A percentile compares a stretch with the other conserved stretches of the same genome.
Evolutionary conservation across 1,140 invertebrate genomes (phyloP).

Genomic region (Pseudomyrmex pallidus): DNA sequence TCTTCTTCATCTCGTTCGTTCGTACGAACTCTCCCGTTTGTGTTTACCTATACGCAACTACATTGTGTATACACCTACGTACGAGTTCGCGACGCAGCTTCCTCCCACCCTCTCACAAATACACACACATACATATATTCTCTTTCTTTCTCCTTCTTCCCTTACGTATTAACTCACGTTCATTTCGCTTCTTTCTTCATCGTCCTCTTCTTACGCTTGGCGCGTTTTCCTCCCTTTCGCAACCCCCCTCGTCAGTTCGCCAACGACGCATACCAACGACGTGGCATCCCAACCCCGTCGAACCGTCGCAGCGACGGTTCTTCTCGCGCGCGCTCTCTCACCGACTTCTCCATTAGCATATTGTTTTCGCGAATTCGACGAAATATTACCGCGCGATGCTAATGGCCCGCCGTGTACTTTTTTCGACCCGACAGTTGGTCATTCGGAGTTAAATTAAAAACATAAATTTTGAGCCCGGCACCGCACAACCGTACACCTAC

Average conservation of each 20-base stretch:
- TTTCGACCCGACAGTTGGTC: conserved; percentile 82
- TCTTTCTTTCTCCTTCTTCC: conserved; percentile 37
- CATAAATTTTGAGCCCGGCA: conserved; percentile 81
- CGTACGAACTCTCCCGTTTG: neutral
- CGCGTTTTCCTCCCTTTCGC: conserved; percentile 45
- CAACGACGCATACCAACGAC: conserved; percentile 39
- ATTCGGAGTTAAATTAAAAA: conserved; percentile 85
- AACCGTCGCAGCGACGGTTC: conserved; percentile 61
- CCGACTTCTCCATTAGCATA: conserved; percentile 83
- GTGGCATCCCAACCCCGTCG: conserved; percentile 34
- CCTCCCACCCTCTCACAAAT: neutral
- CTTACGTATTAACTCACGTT: conserved; percentile 55
- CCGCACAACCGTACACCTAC: conserved; percentile 45
- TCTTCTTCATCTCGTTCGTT: neutral
- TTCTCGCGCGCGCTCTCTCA: conserved; percentile 48
- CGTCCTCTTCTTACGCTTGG: conserved; percentile 24
- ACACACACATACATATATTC: neutral
- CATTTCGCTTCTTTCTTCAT: conserved; percentile 48
- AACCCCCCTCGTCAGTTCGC: conserved; percentile 1
- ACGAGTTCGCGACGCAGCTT: conserved; percentile 36
- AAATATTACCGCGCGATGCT: conserved; percentile 83
- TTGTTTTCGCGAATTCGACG: conserved; percentile 84
- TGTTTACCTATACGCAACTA: conserved; percentile 17
- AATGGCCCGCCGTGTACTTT: conserved; percentile 79
- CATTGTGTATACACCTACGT: conserved; percentile 20